phyloP scores from a whole-genome alignment of 2,113 vertebrate genomes.

The Macroglossus sobrinus region DNA sequence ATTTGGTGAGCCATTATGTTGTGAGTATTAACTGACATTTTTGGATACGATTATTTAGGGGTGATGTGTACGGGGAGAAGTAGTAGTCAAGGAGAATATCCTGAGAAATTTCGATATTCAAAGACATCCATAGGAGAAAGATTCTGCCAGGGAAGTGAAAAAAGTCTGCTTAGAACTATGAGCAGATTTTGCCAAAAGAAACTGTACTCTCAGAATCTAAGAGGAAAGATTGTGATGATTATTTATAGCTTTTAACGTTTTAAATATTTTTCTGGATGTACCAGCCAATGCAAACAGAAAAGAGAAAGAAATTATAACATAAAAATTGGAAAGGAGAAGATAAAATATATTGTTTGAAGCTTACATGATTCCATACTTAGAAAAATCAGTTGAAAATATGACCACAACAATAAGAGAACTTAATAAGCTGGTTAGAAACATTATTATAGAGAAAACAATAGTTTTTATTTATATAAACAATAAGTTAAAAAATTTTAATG shows the following conservation, averaged over 20 bases:
- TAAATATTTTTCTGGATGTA: not conserved
- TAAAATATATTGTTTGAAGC: conserved; percentile 12
- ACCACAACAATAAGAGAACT: not conserved
- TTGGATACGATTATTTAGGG: not conserved
- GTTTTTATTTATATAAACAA: not conserved
- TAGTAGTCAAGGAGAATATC: not conserved
- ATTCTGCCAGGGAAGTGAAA: not conserved
- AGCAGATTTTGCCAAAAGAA: not conserved
- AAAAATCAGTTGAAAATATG: not conserved
- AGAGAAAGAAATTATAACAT: not conserved
- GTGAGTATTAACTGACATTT: not conserved
- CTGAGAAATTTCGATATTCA: not conserved
- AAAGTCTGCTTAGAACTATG: not conserved
- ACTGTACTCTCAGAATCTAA: not conserved
- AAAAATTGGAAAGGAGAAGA: not conserved
- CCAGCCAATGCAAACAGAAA: not conserved
- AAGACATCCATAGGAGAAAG: not conserved
- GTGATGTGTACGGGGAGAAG: not conserved
- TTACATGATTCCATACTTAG: not conserved
- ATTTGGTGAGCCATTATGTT: not conserved
- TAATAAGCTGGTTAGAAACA: not conserved
- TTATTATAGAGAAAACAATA: not conserved
- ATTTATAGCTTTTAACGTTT: not conserved
- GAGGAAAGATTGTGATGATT: not conserved
- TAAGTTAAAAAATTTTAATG: not conserved